These are phyloP conservation scores for Lota lota DNA, from an alignment of 2,113 vertebrate species.

Conservation along the genomic window DNA sequence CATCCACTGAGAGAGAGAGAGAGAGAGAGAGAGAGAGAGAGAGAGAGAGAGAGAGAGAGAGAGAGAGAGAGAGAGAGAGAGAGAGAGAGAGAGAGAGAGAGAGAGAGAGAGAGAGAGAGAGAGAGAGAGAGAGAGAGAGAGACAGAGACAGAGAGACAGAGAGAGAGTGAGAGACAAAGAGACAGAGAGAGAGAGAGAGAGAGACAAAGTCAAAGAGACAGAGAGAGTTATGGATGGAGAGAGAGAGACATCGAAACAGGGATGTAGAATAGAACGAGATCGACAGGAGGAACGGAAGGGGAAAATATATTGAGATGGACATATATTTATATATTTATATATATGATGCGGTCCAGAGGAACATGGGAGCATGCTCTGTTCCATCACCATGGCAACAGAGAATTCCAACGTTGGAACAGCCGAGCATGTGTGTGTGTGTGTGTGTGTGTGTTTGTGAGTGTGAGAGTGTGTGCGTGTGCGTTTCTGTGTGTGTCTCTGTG, in stretches of 20 bases:
- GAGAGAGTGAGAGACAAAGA: conserved; percentile 10
- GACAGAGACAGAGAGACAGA: conserved; percentile 12
- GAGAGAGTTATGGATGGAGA: conserved; percentile 14
- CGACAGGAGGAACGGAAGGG: conserved; percentile 28
- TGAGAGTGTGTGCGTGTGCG: too few relatives aligned
- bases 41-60: conserved; percentile 20
- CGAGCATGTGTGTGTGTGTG: conserved; percentile 26
- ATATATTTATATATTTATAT: neutral
- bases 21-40: conserved; percentile 18
- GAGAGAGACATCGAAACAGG: conserved; percentile 6
- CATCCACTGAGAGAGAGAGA: conserved; percentile 6
- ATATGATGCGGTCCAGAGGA: conserved; percentile 54
- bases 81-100: neutral
- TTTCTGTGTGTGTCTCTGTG: too few relatives aligned
- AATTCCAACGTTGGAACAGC: conserved; percentile 68
- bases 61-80: conserved; percentile 5
- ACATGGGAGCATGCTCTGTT: conserved; percentile 64
- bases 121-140: conserved; percentile 15
- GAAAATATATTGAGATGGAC: neutral
- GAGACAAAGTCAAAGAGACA: conserved; percentile 9
- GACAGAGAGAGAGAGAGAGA: conserved; percentile 3
- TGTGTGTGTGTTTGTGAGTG: neutral
- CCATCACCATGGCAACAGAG: conserved; percentile 75
- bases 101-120: conserved; percentile 12
- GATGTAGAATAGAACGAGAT: conserved; percentile 14